Base-by-base conservation (phyloP, 2,888 invertebrate species). In the Trichogramma evanescens region DNA sequence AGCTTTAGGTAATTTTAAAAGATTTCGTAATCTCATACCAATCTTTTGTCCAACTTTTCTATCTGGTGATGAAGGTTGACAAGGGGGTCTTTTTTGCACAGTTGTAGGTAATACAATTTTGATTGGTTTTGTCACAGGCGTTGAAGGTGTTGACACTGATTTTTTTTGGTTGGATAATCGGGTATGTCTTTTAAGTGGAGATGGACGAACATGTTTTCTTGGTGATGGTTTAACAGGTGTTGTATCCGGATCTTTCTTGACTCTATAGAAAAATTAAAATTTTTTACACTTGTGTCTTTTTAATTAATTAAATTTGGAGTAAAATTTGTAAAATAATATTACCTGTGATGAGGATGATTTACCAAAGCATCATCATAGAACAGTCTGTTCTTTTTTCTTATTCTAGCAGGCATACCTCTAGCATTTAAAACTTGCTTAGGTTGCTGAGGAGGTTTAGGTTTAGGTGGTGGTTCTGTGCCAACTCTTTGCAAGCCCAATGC, bases 1-100 rank as follows among this genome's bases (percentile, higher is more conserved):
- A 4, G 98, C 98, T 81, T 98, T 98, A 0, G 99, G 98, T 66
- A 99, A 80, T 80, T 98, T 98, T 4, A 99, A 81, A 42, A 99
- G 83, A 80, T 99, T 99, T 66, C 94, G 82, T 62, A 95, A 80
- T 66, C 94, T 82, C 80, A 93, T 85, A 2, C 95, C 95, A 69
- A 95, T 92, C 70, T 89, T 86, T 72, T 96, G 95, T 0, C 95
- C 94, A 67, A 90, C 86, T 75, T 89, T 90, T 63, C 91, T 86
- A 76, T 95, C 94, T 13, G 89, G 87, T 13, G 87, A 82, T 43
- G 80, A 70, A 42, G 74, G 71, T 45, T 60, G 62, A 9, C 44
- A 38, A 7, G n/a, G 40, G 10, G 63, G 62, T 13, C 61, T 56
- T 46, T 65, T 65, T 43, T 65, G 61, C 4, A 56, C 39, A 6